Conservation (phyloP, 2,888 invertebrate species). For the Globia sparganii region DNA sequence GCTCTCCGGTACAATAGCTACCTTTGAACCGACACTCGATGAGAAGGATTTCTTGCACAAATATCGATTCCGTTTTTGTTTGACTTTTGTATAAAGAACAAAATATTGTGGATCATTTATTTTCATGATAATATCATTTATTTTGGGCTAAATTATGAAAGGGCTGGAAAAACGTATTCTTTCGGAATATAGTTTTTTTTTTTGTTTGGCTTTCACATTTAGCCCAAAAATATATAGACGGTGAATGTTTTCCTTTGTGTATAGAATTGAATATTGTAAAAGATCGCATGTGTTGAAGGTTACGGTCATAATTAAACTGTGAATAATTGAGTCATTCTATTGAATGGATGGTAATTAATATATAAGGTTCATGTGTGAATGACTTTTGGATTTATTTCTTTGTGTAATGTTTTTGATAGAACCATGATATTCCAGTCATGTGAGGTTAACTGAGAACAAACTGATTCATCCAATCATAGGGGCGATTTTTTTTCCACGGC, state of each 20-base stretch:
- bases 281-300: slow-evolving; percentile 1
- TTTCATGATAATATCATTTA: background rate
- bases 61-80: slow-evolving; percentile 40
- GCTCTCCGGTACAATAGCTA: slow-evolving; percentile 57
- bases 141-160: background rate
- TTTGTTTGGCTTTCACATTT: background rate
- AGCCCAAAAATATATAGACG: background rate
- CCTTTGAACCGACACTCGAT: slow-evolving; percentile 62
- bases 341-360: background rate
- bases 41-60: slow-evolving; percentile 55
- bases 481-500: too few relatives aligned
- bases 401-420: background rate
- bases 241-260: slow-evolving; percentile 9
- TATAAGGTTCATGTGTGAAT: background rate
- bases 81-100: slow-evolving; percentile 4
- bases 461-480: background rate
- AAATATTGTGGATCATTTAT: slow-evolving; percentile 9
- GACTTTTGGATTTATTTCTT: background rate
- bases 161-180: background rate
- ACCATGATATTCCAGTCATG: background rate
- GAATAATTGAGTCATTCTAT: slow-evolving; percentile 26
- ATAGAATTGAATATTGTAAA: slow-evolving; percentile 4
- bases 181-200: background rate
- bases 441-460: background rate
- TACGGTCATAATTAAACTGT: slow-evolving; percentile 1